A percentile compares a stretch with the other conserved stretches of the same genome.
phyloP scores from a whole-genome alignment of 2,888 invertebrate genomes.

The Bibio marci region DNA sequence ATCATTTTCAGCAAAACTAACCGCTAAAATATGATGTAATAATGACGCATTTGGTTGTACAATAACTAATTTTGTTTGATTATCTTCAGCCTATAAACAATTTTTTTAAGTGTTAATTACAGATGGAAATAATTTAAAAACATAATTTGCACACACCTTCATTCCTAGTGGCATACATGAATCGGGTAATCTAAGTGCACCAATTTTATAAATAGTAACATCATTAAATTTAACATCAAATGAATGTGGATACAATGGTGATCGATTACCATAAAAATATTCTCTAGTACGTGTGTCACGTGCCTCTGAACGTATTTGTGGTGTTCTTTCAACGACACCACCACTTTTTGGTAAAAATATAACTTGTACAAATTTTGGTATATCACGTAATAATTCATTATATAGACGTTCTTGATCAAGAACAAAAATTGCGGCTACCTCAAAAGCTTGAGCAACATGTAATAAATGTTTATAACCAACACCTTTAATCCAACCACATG shows the following conservation, averaged over 20 bases:
- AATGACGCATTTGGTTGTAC: slow-evolving; percentile 60
- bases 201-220: slow-evolving; percentile 83
- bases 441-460: slow-evolving; percentile 82
- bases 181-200: slow-evolving; percentile 81
- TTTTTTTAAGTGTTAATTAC: not conserved
- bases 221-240: slow-evolving; percentile 87
- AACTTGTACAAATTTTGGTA: slow-evolving; percentile 86
- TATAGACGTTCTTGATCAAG: slow-evolving; percentile 92
- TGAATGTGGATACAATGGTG: slow-evolving; percentile 79
- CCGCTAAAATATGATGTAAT: slow-evolving; percentile 74
- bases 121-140: not conserved
- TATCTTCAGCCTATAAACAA: slow-evolving; percentile 45
- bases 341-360: slow-evolving; percentile 89
- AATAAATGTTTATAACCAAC: slow-evolving; percentile 75
- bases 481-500: slow-evolving; percentile 93
- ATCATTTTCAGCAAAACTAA: slow-evolving; percentile 67
- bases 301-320: slow-evolving; percentile 49
- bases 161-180: slow-evolving; percentile 95
- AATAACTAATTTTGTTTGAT: slow-evolving; percentile 71
- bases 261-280: slow-evolving; percentile 84
- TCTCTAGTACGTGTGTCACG: slow-evolving; percentile 72
- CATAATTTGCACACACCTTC: slow-evolving; percentile 51
- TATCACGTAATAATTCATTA: slow-evolving; percentile 82
- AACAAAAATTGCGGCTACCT: slow-evolving; percentile 89
- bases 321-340: slow-evolving; percentile 81